A percentile compares a stretch with the other conserved stretches of the same genome.
Evolutionary conservation across 2,888 invertebrate species (phyloP).

Genomic region (Hemistola chrysoprasaria): DNA sequence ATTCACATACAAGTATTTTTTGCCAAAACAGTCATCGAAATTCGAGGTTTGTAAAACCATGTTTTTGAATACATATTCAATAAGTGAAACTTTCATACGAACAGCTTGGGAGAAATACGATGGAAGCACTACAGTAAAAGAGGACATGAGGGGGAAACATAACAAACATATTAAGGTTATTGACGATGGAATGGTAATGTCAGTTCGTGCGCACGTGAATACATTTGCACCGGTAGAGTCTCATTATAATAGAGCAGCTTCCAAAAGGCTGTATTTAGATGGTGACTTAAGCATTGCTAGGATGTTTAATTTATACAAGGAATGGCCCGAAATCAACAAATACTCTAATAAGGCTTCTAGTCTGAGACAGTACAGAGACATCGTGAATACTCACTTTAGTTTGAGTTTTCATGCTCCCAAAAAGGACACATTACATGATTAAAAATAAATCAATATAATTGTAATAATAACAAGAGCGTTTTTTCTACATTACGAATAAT

Average conservation of each 20-base stretch:
- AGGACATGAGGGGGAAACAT: conserved; percentile 1
- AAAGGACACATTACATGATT: background rate
- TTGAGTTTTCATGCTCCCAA: background rate
- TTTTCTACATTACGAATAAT: too few species aligned
- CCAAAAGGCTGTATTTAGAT: background rate
- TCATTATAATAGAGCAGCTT: background rate
- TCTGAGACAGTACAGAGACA: conserved; percentile 4
- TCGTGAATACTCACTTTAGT: conserved; percentile 2
- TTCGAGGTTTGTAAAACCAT: conserved; percentile 1
- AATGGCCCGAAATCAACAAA: background rate
- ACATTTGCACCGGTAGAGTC: conserved; percentile 2
- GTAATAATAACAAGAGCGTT: too few species aligned
- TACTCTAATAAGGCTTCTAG: conserved; percentile 1
- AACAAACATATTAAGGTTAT: background rate
- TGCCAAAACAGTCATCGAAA: background rate
- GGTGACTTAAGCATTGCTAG: background rate
- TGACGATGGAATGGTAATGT: background rate
- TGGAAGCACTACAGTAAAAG: background rate
- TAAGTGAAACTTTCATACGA: background rate
- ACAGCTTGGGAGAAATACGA: conserved; percentile 3
- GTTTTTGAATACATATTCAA: conserved; percentile 1
- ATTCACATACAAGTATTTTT: conserved; percentile 2
- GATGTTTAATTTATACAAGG: background rate
- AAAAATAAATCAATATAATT: too few species aligned
- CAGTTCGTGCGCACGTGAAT: background rate